Base-by-base conservation (phyloP, 2,113 vertebrate genomes). In the Xiphias gladius region DNA sequence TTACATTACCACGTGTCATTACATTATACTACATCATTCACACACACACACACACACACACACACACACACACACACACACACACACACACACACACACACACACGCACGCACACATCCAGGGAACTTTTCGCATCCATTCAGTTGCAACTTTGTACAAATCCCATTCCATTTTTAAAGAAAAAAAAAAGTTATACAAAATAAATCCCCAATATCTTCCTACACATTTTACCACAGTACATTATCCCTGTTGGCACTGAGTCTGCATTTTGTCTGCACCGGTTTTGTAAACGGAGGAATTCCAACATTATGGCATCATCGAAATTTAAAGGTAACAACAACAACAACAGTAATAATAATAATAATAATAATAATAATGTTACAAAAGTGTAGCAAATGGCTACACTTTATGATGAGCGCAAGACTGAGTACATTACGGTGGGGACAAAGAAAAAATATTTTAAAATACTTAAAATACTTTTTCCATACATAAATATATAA, bases 1-100 rank as follows among this genome's bases (percentile, higher is more conserved):
- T 80, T 79, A 86, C 84, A 85, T 84, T 83, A 90, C 48, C 76
- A 83, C 67, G 43, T 80, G 80, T 82, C 73, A 75, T 73, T 86
- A 55, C 70, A 77, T 65, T 55, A 75, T 39, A 78, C 73, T 76
- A 73, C 52, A 59, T 66, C 37, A 55, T 55, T 13, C 52, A 28
- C 63, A 46, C 61, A 30, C 13, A 35, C 32, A 35, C 39, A 39
- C 67, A 77, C 58, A 76, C 50, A 39, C 67, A 77, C 59, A 76
- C 54, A 28, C 62, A 73, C 50, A 58, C 65, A 46, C 48, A 52
- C 64, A 22, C 63, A 30, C 68, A 50, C 54, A 24, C 63, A 20
- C 57, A 39, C 65, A 52, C 55, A 43, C 69, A 79, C 54, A 78
- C n/a, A n/a, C 64, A 46, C 48, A 50, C 64, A 22, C 63, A 30